Conservation (phyloP, 2,888 invertebrate species). For the Tenthredo notha region DNA sequence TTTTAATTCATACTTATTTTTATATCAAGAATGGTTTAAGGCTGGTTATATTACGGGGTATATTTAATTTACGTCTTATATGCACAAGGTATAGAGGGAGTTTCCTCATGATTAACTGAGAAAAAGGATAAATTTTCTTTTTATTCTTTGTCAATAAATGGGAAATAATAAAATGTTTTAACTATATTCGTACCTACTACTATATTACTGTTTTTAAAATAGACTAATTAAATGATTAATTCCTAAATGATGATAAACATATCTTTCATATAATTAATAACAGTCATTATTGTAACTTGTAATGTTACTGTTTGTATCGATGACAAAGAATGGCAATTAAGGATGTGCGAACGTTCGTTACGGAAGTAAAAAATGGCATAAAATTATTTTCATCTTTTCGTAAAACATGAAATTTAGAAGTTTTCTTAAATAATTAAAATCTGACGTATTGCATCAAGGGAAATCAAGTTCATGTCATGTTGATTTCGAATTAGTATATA, state of each 20-base stretch:
- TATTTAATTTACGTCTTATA: neutral
- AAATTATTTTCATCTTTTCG: neutral
- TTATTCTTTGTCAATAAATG: neutral
- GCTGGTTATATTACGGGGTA: neutral
- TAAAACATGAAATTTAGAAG: neutral
- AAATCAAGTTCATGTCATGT: neutral
- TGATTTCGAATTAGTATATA: neutral
- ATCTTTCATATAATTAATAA: slow-evolving; percentile 25
- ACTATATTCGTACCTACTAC: neutral
- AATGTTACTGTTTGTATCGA: neutral
- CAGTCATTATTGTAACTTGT: slow-evolving; percentile 23
- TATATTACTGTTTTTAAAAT: neutral
- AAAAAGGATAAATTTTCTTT: neutral
- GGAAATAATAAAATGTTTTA: neutral
- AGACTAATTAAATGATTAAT: slow-evolving; percentile 24
- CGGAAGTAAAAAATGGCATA: neutral
- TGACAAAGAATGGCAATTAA: neutral
- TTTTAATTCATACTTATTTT: neutral
- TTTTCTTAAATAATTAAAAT: too few relatives aligned
- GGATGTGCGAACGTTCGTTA: slow-evolving; percentile 12
- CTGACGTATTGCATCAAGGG: neutral
- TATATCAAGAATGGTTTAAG: slow-evolving; percentile 3
- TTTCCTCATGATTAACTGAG: neutral
- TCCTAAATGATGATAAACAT: slow-evolving; percentile 27
- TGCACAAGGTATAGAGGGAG: slow-evolving; percentile 41